Percentiles rank a stretch among this genome's conserved stretches.
Conservation (phyloP, 2,888 invertebrate species). For the Sussaba pulchella region DNA sequence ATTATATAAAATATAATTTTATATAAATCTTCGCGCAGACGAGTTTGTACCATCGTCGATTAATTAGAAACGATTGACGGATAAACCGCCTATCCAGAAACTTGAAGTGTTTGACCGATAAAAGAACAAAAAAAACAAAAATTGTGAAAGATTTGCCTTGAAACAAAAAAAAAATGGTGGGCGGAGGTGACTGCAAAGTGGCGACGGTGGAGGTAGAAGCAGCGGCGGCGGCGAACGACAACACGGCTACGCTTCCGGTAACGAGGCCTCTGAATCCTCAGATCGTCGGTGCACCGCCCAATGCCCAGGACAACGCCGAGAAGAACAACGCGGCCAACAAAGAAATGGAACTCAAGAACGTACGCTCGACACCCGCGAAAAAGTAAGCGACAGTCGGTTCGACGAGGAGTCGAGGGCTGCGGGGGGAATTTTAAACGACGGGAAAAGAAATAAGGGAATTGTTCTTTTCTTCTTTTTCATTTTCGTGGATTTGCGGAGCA, state of each 20-base stretch:
- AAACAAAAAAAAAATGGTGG: slow-evolving; percentile 85
- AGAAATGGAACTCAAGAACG: slow-evolving; percentile 95
- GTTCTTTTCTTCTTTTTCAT: neutral
- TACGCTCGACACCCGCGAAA: slow-evolving; percentile 93
- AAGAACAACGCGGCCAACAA: slow-evolving; percentile 93
- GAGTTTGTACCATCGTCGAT: too few species aligned
- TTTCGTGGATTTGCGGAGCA: neutral
- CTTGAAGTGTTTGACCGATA: neutral
- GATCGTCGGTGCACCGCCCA: slow-evolving; percentile 87
- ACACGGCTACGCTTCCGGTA: slow-evolving; percentile 95
- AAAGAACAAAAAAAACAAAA: neutral
- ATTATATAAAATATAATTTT: too few species aligned
- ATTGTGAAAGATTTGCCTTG: slow-evolving; percentile 9
- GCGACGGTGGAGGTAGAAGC: slow-evolving; percentile 95
- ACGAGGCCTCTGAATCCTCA: slow-evolving; percentile 89
- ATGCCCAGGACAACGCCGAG: slow-evolving; percentile 89
- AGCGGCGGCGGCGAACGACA: slow-evolving; percentile 88
- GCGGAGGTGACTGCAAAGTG: slow-evolving; percentile 93
- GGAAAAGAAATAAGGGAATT: neutral
- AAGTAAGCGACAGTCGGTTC: slow-evolving; percentile 87
- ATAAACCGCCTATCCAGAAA: too few species aligned
- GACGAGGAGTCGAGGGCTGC: neutral
- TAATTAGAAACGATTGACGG: too few species aligned
- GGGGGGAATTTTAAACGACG: neutral
- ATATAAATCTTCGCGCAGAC: too few species aligned